Conservation (phyloP, 2,888 invertebrate species). For the Allacma fusca region DNA sequence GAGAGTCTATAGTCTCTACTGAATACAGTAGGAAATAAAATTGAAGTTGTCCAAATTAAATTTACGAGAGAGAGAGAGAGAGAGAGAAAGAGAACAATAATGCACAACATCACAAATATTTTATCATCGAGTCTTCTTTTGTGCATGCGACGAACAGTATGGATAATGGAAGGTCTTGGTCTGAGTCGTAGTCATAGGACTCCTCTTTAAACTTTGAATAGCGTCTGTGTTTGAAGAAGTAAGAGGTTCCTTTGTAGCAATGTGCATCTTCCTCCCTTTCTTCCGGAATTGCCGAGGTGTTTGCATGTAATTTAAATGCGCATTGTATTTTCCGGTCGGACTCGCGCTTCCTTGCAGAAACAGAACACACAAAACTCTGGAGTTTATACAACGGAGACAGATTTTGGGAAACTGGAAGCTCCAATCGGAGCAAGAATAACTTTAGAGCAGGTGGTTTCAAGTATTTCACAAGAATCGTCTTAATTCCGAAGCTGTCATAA, state of each 20-base stretch:
- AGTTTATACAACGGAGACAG: not conserved
- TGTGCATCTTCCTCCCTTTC: not conserved
- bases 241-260: not conserved
- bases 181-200: too few relatives aligned
- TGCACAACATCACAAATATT: conserved; percentile 6
- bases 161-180: too few relatives aligned
- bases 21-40: too few relatives aligned
- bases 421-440: not conserved
- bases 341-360: not conserved
- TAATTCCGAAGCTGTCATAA: conserved; percentile 10
- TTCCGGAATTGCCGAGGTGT: not conserved
- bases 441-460: conserved; percentile 7
- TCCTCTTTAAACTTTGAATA: too few relatives aligned
- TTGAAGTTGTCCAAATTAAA: too few relatives aligned
- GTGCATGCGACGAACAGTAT: too few relatives aligned
- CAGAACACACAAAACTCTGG: not conserved
- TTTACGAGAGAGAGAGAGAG: too few relatives aligned
- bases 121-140: not conserved
- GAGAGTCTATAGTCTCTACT: too few relatives aligned
- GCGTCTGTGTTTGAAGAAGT: not conserved
- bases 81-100: too few relatives aligned
- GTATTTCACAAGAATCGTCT: conserved; percentile 5
- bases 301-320: conserved; percentile 20
- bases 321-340: conserved; percentile 4
- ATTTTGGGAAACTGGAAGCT: not conserved